A percentile compares a stretch with the other conserved stretches of the same genome.
Evolutionary conservation across 2,797 vertebrate species (phyloP).

Genomic region (Austrolebias charrua): DNA sequence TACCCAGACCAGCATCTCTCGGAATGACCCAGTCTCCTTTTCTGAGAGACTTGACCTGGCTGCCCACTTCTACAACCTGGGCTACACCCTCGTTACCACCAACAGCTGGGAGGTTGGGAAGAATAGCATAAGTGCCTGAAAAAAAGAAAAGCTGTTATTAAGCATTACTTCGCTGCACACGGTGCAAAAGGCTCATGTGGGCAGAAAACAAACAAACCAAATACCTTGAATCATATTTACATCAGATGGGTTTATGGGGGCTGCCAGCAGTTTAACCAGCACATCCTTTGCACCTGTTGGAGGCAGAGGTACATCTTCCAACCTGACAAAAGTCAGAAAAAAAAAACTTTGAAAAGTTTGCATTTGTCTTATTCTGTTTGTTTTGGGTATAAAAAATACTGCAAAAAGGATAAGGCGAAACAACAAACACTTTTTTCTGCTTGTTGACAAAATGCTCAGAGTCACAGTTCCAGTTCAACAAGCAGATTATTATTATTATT

Average conservation of each 20-base stretch:
- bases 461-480: too few species aligned
- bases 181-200: neutral
- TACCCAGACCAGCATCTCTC: slow-evolving; percentile 84
- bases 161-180: neutral
- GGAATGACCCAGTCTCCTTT: slow-evolving; percentile 91
- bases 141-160: neutral
- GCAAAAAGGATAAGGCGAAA: too few species aligned
- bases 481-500: too few species aligned
- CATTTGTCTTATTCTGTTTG: neutral
- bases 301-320: slow-evolving; percentile 80
- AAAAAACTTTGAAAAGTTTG: neutral
- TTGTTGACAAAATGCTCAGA: too few species aligned
- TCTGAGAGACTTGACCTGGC: slow-evolving; percentile 77
- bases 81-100: slow-evolving; percentile 94
- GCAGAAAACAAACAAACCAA: neutral
- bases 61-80: slow-evolving; percentile 85
- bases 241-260: slow-evolving; percentile 93
- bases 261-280: slow-evolving; percentile 88
- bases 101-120: slow-evolving; percentile 87
- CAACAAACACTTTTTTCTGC: too few species aligned
- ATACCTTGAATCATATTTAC: slow-evolving; percentile 97
- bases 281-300: slow-evolving; percentile 77
- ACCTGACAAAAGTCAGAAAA: slow-evolving; percentile 67
- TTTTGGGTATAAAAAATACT: neutral
- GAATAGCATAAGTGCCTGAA: slow-evolving; percentile 88